Percentiles rank a stretch among this genome's conserved stretches.
Evolutionary conservation across 2,113 vertebrate genomes (phyloP).

Genomic region (Athene cunicularia): DNA sequence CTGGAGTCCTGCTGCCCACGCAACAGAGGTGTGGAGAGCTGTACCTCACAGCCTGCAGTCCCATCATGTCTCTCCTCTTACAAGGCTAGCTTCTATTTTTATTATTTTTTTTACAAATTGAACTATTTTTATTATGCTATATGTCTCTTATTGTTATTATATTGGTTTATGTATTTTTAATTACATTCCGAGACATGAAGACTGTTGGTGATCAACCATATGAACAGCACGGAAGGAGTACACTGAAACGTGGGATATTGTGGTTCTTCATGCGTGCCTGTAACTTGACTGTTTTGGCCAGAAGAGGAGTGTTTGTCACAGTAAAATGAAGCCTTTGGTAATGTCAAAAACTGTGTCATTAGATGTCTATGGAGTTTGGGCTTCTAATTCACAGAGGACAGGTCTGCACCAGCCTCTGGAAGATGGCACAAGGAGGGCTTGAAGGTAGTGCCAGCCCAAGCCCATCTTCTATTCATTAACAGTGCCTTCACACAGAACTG

Average conservation of each 20-base stretch:
- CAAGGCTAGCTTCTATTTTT: background rate
- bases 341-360: background rate
- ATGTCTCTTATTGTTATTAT: background rate
- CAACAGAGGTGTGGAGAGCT: background rate
- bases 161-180: background rate
- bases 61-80: background rate
- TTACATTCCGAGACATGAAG: background rate
- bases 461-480: background rate
- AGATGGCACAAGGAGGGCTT: background rate
- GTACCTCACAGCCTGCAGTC: background rate
- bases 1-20: background rate
- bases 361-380: background rate
- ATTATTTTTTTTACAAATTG: background rate
- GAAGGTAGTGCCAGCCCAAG: background rate
- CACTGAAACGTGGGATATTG: accelerated
- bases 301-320: background rate
- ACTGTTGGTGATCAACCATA: background rate
- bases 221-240: background rate
- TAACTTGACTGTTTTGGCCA: background rate
- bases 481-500: background rate
- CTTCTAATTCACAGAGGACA: background rate
- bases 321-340: background rate
- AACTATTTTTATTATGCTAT: background rate
- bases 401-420: accelerated
- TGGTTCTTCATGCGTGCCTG: background rate